These are phyloP conservation scores for Diaprepes abbreviatus DNA, from an alignment of 2,888 invertebrate genomes.

Conservation along the genomic window DNA sequence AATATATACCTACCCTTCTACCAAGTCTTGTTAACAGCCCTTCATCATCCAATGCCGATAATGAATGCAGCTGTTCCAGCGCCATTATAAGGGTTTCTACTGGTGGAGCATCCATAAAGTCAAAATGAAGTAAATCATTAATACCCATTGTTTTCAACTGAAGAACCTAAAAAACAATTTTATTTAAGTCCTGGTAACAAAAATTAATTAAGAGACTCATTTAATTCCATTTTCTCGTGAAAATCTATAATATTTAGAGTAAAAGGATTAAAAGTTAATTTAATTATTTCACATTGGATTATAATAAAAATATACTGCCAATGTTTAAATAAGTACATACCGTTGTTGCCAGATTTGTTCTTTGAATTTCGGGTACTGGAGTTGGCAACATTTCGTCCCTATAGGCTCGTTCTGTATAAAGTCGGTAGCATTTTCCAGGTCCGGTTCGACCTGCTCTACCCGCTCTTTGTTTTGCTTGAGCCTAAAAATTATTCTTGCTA, in stretches of 20 bases:
- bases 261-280: too few species aligned
- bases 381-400: conserved; percentile 98
- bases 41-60: conserved; percentile 96
- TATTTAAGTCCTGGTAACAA: too few species aligned
- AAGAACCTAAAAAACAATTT: conserved; percentile 74
- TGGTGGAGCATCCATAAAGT: conserved; percentile 99
- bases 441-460: conserved; percentile 98
- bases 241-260: too few species aligned
- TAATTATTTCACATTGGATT: too few species aligned
- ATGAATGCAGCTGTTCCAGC: conserved; percentile 94
- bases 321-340: conserved; percentile 62
- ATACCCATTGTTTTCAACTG: conserved; percentile 99
- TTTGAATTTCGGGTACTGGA: conserved; percentile 98
- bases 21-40: conserved; percentile 88
- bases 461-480: conserved; percentile 97
- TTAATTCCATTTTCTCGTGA: too few species aligned
- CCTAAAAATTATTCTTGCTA: too few species aligned
- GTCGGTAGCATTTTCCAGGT: conserved; percentile 96
- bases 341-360: conserved; percentile 97
- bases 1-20: conserved; percentile 72
- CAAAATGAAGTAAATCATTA: conserved; percentile 97
- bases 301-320: too few species aligned
- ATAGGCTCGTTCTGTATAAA: conserved; percentile 98
- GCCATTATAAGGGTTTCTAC: conserved; percentile 98
- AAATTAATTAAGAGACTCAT: too few species aligned